Base-by-base conservation (phyloP, 2,888 invertebrate species). In the Penaeus monodon region DNA sequence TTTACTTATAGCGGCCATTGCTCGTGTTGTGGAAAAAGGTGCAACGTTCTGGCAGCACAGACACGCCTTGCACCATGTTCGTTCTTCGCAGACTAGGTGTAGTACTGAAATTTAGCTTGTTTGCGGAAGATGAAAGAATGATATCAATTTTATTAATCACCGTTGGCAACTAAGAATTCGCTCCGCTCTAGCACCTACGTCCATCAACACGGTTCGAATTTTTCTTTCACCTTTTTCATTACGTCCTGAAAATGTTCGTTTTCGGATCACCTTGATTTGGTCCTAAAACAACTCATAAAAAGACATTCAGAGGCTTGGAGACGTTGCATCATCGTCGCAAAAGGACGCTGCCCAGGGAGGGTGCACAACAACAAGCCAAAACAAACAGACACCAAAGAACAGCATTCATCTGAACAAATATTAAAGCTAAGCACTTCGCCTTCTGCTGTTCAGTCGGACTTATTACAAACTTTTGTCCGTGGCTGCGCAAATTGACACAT, bases 391-490 rank as follows among this genome's bases (percentile, higher is more conserved):
- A 68, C 63, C 49, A 17, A n/a, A 17, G 68, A 84, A 27, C 57
- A 70, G 68, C 27, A 22, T 78, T 77, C 68, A 68, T 66, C n/a
- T 65, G 38, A 73, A 73, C 73, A 38, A 73, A 73, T 73, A 38
- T 73, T 33, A 29, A 57, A 57, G 57, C 57, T 57, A 57, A 57
- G 57, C 57, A 64, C 74, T 76, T 27, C 33, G 63, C 29, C 44
- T n/a, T 63, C 27, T n/a, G 3, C 74, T 65, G 78, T 73, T 81
- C 74, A 22, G 80, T 29, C 66, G n/a, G 80, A 80, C 80, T 81
- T 81, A 81, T 81, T 81, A 68, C 81, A 27, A 82, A 81, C 81
- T 81, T 66, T 65, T 63, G 86, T 77, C 74, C 86, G 57, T 78
- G 68, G 65, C 27, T 27, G 27, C 24, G 29, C 57, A 81, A 86